These are phyloP conservation scores for Chloebia gouldiae DNA, from an alignment of 2,113 vertebrate species.

Conservation along the genomic window DNA sequence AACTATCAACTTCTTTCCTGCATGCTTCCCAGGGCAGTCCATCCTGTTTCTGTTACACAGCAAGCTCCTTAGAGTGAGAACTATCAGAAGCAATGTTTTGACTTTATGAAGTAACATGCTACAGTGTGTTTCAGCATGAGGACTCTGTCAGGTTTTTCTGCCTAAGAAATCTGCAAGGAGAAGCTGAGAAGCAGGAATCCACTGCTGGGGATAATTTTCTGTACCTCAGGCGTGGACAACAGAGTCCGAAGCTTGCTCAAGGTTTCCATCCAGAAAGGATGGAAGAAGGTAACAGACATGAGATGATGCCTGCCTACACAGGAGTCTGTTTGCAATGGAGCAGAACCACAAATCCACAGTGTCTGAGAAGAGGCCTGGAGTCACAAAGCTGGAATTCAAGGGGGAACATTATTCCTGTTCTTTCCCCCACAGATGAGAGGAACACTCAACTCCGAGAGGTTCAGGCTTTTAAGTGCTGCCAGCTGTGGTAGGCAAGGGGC, in stretches of 20 bases:
- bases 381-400: slow-evolving; percentile 42
- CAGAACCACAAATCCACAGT: not conserved
- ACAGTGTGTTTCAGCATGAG: not conserved
- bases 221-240: not conserved
- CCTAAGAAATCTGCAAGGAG: not conserved
- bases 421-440: slow-evolving; percentile 25
- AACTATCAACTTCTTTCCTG: not conserved
- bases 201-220: not conserved
- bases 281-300: not conserved
- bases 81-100: not conserved
- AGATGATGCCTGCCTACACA: not conserved
- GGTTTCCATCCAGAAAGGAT: not conserved
- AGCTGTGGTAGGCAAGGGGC: slow-evolving; percentile 34
- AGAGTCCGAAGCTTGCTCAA: not conserved
- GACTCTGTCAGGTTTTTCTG: not conserved
- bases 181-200: not conserved
- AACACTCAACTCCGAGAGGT: not conserved
- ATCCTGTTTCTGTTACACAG: not conserved
- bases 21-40: not conserved
- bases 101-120: not conserved
- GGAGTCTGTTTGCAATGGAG: not conserved
- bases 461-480: slow-evolving; percentile 62
- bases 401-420: not conserved
- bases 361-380: not conserved
- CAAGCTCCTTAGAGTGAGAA: not conserved